Percentiles rank a stretch among this genome's conserved stretches.
These are phyloP conservation scores for Cyclina sinensis DNA, from an alignment of 1,140 invertebrate species.

Conservation along the genomic window DNA sequence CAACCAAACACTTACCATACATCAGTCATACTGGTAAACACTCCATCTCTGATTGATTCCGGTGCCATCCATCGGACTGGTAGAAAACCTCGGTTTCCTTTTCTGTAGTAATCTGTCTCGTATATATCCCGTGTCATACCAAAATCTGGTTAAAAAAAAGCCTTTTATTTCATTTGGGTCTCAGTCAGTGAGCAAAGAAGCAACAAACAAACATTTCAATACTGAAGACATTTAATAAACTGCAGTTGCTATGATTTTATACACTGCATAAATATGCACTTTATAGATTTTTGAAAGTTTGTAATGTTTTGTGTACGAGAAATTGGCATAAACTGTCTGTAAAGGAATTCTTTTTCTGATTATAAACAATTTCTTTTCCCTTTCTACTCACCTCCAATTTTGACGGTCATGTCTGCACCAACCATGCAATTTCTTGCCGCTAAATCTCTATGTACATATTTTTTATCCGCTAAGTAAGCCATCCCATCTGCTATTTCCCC, in stretches of 20 bases:
- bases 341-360: no score
- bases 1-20: constrained; percentile 95
- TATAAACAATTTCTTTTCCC: no score
- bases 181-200: no score
- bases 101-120: constrained; percentile 98
- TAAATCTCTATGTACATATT: constrained; percentile 98
- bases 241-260: no score
- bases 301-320: no score
- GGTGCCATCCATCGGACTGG: constrained; percentile 97
- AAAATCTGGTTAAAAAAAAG: constrained; percentile 81
- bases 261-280: no score
- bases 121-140: constrained; percentile 97
- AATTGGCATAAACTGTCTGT: no score
- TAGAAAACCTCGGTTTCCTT: constrained; percentile 95
- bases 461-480: constrained; percentile 97
- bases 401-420: constrained; percentile 95
- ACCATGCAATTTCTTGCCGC: constrained; percentile 99
- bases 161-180: no score
- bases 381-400: constrained; percentile 92
- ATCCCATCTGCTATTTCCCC: constrained; percentile 99
- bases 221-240: no score
- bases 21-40: constrained; percentile 96
- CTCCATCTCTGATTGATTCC: constrained; percentile 98
- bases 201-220: no score
- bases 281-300: no score